Base-by-base conservation (phyloP, 2,797 vertebrate species). In the Leontopithecus rosalia region DNA sequence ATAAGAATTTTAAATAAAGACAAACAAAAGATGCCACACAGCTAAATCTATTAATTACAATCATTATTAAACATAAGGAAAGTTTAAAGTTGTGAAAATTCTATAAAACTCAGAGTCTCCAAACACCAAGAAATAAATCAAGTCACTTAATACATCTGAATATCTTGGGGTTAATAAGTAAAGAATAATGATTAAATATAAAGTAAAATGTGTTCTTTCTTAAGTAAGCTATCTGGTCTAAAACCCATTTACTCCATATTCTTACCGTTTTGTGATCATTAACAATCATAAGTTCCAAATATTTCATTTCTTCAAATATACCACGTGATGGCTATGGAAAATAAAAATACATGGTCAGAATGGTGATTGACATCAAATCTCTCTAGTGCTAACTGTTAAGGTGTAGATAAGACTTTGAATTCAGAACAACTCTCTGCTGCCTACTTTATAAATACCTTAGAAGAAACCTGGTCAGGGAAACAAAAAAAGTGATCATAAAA, bases 261-360 rank as follows among this genome's bases (percentile, higher is more conserved):
- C 99, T 97, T 99, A 99, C 99, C 99, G 99, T 99, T 98, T 99
- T 99, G 98, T 99, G 99, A 98, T 99, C 99, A 96, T 99, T 99
- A 98, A 99, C 99, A 98, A 99, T 99, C 99, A 99, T 99, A 95
- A 99, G 99, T 98, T 99, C 99, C 97, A 99, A 97, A 97, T 99
- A 99, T 93, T 99, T 99, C 99, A 99, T 99, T 98, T 99, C 99
- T 97, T 99, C 99, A 99, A 99, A 99, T 58, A 99, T 97, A 95
- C 98, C 99, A 79, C 99, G 99, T 94, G 99, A 99, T 96, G 99
- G 99, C 99, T 99, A 98, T 96, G 19, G 36, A 94, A 98, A 98
- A 97, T 73, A 93, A 97, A 98, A 88, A 97, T 57, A 70, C 36
- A 87, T n/a, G 13, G 85, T 98, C n/a, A 96, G 76, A 95, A 94